Evolutionary conservation across 2,113 vertebrate species (phyloP).

Genomic region (Paradoxurus hermaphroditus): DNA sequence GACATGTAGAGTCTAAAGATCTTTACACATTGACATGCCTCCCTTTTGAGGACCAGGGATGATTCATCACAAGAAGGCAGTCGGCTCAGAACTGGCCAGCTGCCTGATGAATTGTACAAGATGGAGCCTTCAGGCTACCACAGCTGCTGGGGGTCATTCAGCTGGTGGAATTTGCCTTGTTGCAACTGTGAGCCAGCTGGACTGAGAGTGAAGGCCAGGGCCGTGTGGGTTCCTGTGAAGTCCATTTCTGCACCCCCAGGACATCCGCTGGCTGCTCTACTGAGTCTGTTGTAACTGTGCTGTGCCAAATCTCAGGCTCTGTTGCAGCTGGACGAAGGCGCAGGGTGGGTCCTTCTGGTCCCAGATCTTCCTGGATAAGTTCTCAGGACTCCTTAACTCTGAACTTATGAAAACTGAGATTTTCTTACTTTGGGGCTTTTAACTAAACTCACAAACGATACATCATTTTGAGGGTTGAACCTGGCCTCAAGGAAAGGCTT

Average conservation of each 20-base stretch:
- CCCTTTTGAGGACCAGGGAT: not conserved
- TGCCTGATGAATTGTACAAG: not conserved
- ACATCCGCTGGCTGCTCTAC: not conserved
- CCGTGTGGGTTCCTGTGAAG: not conserved
- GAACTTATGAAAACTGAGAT: slow-evolving; percentile 11
- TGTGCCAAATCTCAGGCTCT: not conserved
- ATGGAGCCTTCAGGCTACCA: slow-evolving; percentile 21
- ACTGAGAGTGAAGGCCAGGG: not conserved
- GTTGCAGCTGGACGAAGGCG: not conserved
- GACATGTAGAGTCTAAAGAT: not conserved
- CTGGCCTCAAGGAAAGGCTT: not conserved
- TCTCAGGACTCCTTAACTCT: not conserved
- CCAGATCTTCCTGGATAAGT: not conserved
- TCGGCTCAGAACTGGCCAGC: not conserved
- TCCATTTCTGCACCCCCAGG: not conserved
- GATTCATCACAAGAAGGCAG: slow-evolving; percentile 25
- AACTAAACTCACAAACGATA: not conserved
- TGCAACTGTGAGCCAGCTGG: slow-evolving; percentile 32
- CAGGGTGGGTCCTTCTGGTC: not conserved
- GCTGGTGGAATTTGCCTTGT: slow-evolving; percentile 38
- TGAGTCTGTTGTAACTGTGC: not conserved
- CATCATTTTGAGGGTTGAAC: not conserved
- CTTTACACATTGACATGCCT: not conserved
- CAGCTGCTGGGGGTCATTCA: slow-evolving; percentile 48
- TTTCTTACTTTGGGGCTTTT: slow-evolving; percentile 12